Percentiles rank a stretch among this genome's conserved stretches.
Evolutionary conservation across 2,113 vertebrate species (phyloP).

Genomic region (Chunga burmeisteri): DNA sequence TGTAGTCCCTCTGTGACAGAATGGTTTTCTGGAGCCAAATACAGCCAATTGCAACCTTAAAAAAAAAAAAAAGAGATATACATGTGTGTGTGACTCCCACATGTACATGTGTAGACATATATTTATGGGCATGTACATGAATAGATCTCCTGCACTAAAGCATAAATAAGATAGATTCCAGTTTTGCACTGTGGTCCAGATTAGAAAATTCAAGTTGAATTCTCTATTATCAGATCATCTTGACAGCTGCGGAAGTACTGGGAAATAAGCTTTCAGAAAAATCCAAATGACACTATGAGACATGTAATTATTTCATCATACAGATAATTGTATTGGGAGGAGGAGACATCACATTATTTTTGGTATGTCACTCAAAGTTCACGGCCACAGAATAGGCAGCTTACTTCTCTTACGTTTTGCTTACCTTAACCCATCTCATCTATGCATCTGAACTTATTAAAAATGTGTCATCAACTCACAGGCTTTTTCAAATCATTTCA

Average conservation of each 20-base stretch:
- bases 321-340: background rate
- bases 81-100: no score
- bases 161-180: background rate
- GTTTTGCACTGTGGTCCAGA: background rate
- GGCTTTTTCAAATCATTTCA: background rate
- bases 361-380: background rate
- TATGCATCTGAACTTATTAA: background rate
- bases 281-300: background rate
- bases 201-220: background rate
- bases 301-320: background rate
- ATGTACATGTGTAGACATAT: accelerated
- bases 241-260: background rate
- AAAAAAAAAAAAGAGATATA: no score
- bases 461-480: background rate
- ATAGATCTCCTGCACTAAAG: background rate
- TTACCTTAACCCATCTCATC: background rate
- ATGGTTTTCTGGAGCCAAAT: background rate
- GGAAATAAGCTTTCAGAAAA: background rate
- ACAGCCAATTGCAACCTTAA: background rate
- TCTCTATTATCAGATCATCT: background rate
- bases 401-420: background rate
- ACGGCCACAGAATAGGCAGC: background rate
- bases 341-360: background rate
- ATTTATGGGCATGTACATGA: background rate
- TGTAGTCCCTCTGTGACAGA: background rate